These are phyloP conservation scores for Caenorhabditis zanzibari DNA, from an alignment of 2,888 invertebrate genomes.

Conservation along the genomic window DNA sequence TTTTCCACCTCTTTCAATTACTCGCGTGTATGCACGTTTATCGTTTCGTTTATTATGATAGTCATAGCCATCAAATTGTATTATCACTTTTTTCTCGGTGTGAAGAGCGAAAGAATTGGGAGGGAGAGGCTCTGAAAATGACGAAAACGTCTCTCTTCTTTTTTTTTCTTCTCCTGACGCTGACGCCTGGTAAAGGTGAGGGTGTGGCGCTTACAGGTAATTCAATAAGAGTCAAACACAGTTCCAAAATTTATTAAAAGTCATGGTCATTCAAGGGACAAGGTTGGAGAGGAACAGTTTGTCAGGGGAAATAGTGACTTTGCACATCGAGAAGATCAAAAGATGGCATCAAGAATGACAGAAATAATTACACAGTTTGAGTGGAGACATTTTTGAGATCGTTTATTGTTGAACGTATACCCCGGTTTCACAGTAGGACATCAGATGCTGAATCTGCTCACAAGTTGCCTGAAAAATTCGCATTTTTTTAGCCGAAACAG, in stretches of 20 bases:
- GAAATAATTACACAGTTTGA: slow-evolving; percentile 34
- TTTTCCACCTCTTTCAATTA: slow-evolving; percentile 20
- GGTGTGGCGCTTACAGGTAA: slow-evolving; percentile 35
- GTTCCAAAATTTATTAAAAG: slow-evolving; percentile 63
- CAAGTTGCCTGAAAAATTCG: slow-evolving; percentile 63
- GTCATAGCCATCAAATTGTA: slow-evolving; percentile 62
- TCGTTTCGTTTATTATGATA: slow-evolving; percentile 66
- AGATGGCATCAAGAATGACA: slow-evolving; percentile 51
- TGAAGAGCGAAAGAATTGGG: slow-evolving; percentile 17
- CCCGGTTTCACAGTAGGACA: slow-evolving; percentile 63
- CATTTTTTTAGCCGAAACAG: too few relatives aligned
- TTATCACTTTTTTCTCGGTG: slow-evolving; percentile 59
- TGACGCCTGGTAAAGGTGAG: slow-evolving; percentile 36
- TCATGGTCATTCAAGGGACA: slow-evolving; percentile 50
- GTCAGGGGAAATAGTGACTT: slow-evolving; percentile 45
- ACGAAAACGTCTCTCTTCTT: slow-evolving; percentile 35
- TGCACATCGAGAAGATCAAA: slow-evolving; percentile 52
- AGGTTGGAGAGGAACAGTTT: slow-evolving; percentile 43
- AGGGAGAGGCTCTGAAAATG: slow-evolving; percentile 54
- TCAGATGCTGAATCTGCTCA: slow-evolving; percentile 65
- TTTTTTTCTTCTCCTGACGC: neutral
- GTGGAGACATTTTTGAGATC: slow-evolving; percentile 34
- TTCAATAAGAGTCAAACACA: slow-evolving; percentile 15
- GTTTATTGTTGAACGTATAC: slow-evolving; percentile 33
- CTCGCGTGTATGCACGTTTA: slow-evolving; percentile 52